A percentile compares a stretch with the other conserved stretches of the same genome.
These are phyloP conservation scores for Dissostichus mawsoni DNA, from an alignment of 2,113 vertebrate species.

Conservation along the genomic window DNA sequence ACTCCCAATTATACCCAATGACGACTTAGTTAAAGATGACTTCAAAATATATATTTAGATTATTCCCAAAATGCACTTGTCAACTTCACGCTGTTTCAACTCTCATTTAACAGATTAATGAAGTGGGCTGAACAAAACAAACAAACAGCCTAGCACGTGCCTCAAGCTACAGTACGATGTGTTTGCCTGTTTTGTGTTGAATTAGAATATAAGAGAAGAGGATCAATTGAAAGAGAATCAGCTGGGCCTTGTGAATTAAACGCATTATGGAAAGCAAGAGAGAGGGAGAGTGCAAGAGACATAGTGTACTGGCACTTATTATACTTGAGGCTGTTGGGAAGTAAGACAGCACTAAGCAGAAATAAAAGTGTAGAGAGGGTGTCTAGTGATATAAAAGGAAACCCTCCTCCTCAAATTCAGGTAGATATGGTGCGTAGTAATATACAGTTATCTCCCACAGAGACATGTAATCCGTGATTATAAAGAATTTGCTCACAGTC, in stretches of 20 bases:
- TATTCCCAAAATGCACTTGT: not conserved
- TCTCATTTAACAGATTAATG: not conserved
- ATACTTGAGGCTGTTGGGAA: conserved; percentile 17
- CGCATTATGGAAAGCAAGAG: not conserved
- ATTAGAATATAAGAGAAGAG: no score
- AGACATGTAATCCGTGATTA: conserved; percentile 43
- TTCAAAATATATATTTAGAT: conserved; percentile 8
- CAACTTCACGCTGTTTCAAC: not conserved
- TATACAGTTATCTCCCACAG: conserved; percentile 24
- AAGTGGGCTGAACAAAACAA: not conserved
- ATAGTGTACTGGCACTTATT: not conserved
- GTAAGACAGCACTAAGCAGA: conserved; percentile 14
- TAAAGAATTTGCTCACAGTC: conserved; percentile 25
- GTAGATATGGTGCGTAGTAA: conserved; percentile 13
- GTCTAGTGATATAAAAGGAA: not conserved
- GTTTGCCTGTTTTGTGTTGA: no score
- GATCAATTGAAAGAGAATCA: not conserved
- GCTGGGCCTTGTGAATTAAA: conserved; percentile 14
- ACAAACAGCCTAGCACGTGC: not conserved
- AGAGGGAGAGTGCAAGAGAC: not conserved
- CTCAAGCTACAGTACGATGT: not conserved
- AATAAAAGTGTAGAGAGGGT: conserved; percentile 3
- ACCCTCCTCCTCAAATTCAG: not conserved
- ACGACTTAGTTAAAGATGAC: conserved; percentile 8
- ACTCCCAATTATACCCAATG: not conserved